Evolutionary conservation across 1,140 invertebrate species (phyloP), one percentile per base, ranked within the genome.

Genomic region (Harlomillsia oculata): DNA sequence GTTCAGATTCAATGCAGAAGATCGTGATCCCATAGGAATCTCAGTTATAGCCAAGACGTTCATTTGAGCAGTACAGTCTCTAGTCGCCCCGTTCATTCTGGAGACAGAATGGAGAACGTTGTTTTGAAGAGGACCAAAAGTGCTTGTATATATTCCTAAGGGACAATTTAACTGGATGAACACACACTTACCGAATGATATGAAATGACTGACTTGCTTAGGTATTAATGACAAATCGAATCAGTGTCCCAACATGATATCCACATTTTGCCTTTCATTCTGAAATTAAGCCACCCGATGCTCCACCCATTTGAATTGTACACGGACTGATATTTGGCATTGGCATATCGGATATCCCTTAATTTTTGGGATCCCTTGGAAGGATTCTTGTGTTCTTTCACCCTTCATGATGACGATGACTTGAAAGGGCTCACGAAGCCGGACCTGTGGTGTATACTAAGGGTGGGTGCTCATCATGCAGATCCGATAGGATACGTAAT

Each of bases 21-120:
- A 64, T 30, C 45, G 34, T 8, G 57, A 26, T 5, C 65, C 66
- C 16, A 57, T 34, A 1, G 66, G 59, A 49, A 67, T 65, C 26
- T 67, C 63, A 13, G 56, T 55, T 1, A 39, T 48, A 9, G 66
- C 63, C 16, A 61, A 29, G 2, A 62, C 64, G 16, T 45, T 40
- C 8, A 34, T 36, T 26, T 54, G 20, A 34, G n/a, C 8, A 14
- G 18, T 18, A 11, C 6, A 41, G 40, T 41, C 40, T 14, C 40
- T 8, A n/a, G 32, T 34, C n/a, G 32, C 32, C 32, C n/a, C 32
- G 32, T n/a, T 8, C n/a, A 34, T n/a, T n/a, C n/a, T n/a, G n/a
- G n/a, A n/a, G n/a, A n/a, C n/a, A n/a, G n/a, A n/a, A n/a, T n/a
- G n/a, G n/a, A n/a, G n/a, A n/a, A n/a, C n/a, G n/a, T n/a, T n/a